Conservation (phyloP, 1,140 invertebrate genomes). For the Drosophila serrata region DNA sequence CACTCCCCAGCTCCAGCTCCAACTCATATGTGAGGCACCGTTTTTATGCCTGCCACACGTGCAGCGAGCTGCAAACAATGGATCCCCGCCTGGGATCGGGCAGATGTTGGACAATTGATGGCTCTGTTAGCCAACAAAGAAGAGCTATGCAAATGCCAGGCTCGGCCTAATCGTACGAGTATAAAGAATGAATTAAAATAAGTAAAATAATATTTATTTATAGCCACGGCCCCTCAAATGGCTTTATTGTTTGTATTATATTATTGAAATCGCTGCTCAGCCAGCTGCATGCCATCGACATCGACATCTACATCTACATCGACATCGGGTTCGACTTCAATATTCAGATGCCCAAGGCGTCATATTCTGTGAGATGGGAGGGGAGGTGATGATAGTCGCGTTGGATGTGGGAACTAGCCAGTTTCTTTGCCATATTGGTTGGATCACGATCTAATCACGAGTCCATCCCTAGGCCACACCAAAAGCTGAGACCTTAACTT, state of each 20-base stretch:
- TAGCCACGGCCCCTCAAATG: conserved; percentile 68
- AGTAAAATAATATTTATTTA: conserved; percentile 75
- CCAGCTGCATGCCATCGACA: conserved; percentile 49
- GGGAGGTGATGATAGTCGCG: conserved; percentile 3
- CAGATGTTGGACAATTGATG: conserved; percentile 64
- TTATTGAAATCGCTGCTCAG: conserved; percentile 60
- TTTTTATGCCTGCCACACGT: conserved; percentile 26
- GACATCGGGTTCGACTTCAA: conserved; percentile 15
- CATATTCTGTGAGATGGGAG: conserved; percentile 46
- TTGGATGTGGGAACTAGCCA: conserved; percentile 18
- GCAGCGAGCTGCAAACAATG: conserved; percentile 51
- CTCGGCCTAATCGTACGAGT: conserved; percentile 36
- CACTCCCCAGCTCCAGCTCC: conserved; percentile 55
- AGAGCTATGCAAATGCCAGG: conserved; percentile 54
- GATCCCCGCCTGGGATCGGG: conserved; percentile 17
- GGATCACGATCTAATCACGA: conserved; percentile 17
- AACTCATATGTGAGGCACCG: conserved; percentile 23
- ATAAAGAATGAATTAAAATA: conserved; percentile 54
- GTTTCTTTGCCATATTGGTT: background rate
- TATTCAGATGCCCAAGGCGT: conserved; percentile 51
- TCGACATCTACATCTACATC: background rate
- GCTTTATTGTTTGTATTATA: conserved; percentile 71
- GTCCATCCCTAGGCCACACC: conserved; percentile 32
- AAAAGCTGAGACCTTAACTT: conserved; percentile 16
- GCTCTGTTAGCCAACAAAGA: conserved; percentile 61